These are phyloP conservation scores for Amblyopsis hoosieri DNA, from an alignment of 2,797 vertebrate genomes.

Conservation along the genomic window DNA sequence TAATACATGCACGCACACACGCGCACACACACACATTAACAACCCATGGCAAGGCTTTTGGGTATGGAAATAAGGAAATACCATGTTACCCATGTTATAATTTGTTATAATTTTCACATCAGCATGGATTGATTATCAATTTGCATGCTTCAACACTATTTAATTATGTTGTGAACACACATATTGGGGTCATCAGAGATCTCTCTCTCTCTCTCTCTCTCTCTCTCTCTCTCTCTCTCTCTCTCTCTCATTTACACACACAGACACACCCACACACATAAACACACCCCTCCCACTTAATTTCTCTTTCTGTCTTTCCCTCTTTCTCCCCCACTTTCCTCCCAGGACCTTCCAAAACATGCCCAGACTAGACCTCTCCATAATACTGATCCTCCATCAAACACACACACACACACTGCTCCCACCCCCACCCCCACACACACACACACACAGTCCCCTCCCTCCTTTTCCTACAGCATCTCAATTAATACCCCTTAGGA, in stretches of 20 bases:
- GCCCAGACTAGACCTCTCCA: constrained; percentile 80
- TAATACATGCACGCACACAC: background rate
- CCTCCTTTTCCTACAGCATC: constrained; percentile 64
- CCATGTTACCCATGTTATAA: constrained; percentile 34
- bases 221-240: constrained; percentile 52
- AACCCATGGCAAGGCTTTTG: constrained; percentile 10
- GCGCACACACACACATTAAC: background rate
- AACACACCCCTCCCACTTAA: constrained; percentile 39
- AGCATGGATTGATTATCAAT: constrained; percentile 71
- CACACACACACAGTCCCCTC: constrained; percentile 46
- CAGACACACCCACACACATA: constrained; percentile 18
- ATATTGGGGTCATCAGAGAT: constrained; percentile 63
- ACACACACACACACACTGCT: constrained; percentile 44
- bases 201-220: constrained; percentile 47
- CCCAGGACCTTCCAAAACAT: constrained; percentile 74
- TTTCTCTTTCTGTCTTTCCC: background rate
- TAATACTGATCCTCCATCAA: constrained; percentile 63
- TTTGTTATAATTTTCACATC: constrained; percentile 65
- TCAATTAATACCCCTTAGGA: constrained; percentile 86
- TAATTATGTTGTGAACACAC: constrained; percentile 72
- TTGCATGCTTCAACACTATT: constrained; percentile 73
- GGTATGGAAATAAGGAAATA: constrained; percentile 39
- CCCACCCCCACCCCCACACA: background rate
- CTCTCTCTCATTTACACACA: background rate
- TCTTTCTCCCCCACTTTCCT: constrained; percentile 27